These are phyloP conservation scores for Dasyprocta punctata DNA, from an alignment of 2,113 vertebrate species.

Conservation along the genomic window DNA sequence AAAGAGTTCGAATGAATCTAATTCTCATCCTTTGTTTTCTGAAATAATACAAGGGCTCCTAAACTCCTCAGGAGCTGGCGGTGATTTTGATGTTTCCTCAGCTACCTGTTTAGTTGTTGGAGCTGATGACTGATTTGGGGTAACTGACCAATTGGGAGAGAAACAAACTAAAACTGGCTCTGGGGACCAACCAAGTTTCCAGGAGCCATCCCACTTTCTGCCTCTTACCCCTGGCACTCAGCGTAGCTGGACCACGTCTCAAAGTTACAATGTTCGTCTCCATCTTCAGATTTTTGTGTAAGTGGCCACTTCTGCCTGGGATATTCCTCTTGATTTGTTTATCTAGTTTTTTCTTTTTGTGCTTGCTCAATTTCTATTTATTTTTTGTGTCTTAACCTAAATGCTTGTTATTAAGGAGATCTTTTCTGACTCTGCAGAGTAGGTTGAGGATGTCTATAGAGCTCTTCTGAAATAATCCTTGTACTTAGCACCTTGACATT, in stretches of 20 bases:
- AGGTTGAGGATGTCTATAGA: not conserved
- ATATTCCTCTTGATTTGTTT: not conserved
- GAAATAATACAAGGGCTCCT: not conserved
- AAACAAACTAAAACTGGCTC: not conserved
- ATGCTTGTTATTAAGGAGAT: not conserved
- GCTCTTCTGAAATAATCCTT: not conserved
- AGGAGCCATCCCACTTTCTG: not conserved
- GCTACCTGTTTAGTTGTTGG: not conserved
- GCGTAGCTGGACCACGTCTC: not conserved
- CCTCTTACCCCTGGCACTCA: not conserved
- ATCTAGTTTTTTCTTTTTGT: not conserved
- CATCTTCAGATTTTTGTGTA: not conserved
- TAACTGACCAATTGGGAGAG: not conserved
- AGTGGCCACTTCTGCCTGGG: not conserved
- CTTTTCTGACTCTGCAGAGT: not conserved
- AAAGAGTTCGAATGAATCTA: not conserved
- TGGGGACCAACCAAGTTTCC: not conserved
- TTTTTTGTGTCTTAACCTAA: not conserved
- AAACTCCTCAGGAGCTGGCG: not conserved
- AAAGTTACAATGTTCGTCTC: not conserved
- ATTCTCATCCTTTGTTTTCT: not conserved
- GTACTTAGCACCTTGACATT: not conserved
- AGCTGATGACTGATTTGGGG: not conserved
- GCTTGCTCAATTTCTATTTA: not conserved
- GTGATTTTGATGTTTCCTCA: not conserved